These are phyloP conservation scores for Diuraphis noxia DNA, from an alignment of 1,140 invertebrate genomes.

Conservation along the genomic window DNA sequence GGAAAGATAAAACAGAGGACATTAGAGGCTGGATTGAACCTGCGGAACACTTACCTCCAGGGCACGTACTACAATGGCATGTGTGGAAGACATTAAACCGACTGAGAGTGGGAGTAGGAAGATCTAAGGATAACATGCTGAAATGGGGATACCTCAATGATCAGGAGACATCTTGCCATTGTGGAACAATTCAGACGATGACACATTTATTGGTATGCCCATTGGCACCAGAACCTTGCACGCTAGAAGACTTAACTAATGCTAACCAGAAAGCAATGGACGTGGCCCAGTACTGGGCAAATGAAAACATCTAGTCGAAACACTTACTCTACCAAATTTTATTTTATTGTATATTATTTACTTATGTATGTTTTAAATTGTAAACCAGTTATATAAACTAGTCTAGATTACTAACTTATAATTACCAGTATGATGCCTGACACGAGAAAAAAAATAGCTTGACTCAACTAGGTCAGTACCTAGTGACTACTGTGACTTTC, in stretches of 20 bases:
- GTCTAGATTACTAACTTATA: no score
- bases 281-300: neutral
- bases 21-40: constrained; percentile 24
- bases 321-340: neutral
- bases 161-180: neutral
- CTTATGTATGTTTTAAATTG: no score
- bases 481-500: no score
- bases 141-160: constrained; percentile 27
- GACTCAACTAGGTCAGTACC: no score
- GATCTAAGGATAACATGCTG: constrained; percentile 14
- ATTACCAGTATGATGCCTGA: no score
- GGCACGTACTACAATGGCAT: constrained; percentile 16
- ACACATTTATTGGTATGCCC: constrained; percentile 18
- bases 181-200: constrained; percentile 29
- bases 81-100: constrained; percentile 13
- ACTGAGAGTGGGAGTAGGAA: neutral
- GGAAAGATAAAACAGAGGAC: neutral
- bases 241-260: neutral
- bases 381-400: no score
- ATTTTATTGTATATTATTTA: no score
- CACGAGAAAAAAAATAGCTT: no score
- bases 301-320: neutral
- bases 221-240: neutral
- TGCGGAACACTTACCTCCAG: constrained; percentile 19
- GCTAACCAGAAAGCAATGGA: neutral